phyloP scores from a whole-genome alignment of 2,888 invertebrate genomes.

The Cheilosia vernalis region DNA sequence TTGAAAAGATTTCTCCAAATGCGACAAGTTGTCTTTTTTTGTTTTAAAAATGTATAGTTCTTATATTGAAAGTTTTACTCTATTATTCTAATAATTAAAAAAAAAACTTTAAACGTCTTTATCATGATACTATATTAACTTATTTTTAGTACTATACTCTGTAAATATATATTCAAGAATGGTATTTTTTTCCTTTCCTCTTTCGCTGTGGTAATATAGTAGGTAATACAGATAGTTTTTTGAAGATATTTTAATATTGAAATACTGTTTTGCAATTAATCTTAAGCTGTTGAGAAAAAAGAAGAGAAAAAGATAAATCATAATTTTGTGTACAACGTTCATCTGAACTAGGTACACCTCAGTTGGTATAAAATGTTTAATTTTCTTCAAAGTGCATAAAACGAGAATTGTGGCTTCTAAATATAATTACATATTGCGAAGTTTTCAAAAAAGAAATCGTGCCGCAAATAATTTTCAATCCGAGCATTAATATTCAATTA shows the following conservation, averaged over 20 bases:
- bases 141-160: slow-evolving; percentile 60
- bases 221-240: slow-evolving; percentile 58
- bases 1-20: slow-evolving; percentile 48
- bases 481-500: slow-evolving; percentile 9
- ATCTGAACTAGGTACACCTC: slow-evolving; percentile 48
- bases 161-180: slow-evolving; percentile 55
- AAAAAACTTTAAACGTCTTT: slow-evolving; percentile 29
- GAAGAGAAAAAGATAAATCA: slow-evolving; percentile 68
- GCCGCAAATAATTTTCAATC: neutral
- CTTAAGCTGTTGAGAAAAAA: slow-evolving; percentile 73
- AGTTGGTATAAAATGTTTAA: slow-evolving; percentile 30
- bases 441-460: neutral
- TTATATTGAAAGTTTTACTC: slow-evolving; percentile 33
- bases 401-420: slow-evolving; percentile 60
- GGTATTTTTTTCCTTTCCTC: slow-evolving; percentile 41
- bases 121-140: slow-evolving; percentile 32
- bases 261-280: slow-evolving; percentile 52
- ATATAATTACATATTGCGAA: neutral
- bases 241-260: slow-evolving; percentile 46
- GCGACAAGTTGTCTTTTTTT: slow-evolving; percentile 34
- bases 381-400: slow-evolving; percentile 50
- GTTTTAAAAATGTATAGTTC: neutral
- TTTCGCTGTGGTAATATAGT: slow-evolving; percentile 55
- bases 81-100: slow-evolving; percentile 33
- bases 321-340: slow-evolving; percentile 58